Base-by-base conservation (phyloP, 2,113 vertebrate genomes). In the Ahaetulla prasina region DNA sequence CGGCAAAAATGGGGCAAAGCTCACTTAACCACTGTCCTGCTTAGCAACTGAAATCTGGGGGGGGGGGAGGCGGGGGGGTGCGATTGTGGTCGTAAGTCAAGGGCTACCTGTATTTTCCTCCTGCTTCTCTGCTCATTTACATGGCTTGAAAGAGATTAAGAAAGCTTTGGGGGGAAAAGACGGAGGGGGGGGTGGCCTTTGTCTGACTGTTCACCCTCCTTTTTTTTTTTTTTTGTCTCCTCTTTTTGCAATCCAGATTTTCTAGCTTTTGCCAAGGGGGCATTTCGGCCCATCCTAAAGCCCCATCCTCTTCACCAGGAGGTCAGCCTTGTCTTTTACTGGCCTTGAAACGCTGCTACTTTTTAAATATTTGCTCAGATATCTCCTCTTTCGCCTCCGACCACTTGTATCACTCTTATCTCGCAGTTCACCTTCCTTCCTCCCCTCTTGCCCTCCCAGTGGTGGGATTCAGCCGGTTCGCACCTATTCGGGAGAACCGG, bases 331-430 rank as follows among this genome's bases (percentile, higher is more conserved):
- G 35, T 80, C 35, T 80, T 27, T 27, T 22, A 43, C 35, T 3
- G 35, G 35, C 74, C 74, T 80, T 80, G 8, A 35, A 22, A 43
- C 43, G 74, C 74, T 43, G 74, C 74, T 92, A 94, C 88, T 96
- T 96, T 68, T 27, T 10, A 10, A 23, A 84, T 86, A 86, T 95
- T 94, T 92, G 92, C 16, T 90, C 0, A 1, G 90, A n/a, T 8
- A 25, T 50, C 89, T 94, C 94, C 50, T 84, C 88, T 89, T 88
- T 94, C 55, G 2, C 91, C 94, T 54, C 94, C 53, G 93, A n/a
- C 52, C 91, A 92, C 97, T 98, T 97, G 0, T 97, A 97, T 84
- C 93, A 96, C 96, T 97, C 98, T 98, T 97, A 97, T 96, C 96
- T 96, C 47, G 0, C 91, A 94, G 88, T n/a, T n/a, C n/a, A n/a